These are phyloP conservation scores for Acyrthosiphon pisum DNA, from an alignment of 1,140 invertebrate species.

Conservation along the genomic window DNA sequence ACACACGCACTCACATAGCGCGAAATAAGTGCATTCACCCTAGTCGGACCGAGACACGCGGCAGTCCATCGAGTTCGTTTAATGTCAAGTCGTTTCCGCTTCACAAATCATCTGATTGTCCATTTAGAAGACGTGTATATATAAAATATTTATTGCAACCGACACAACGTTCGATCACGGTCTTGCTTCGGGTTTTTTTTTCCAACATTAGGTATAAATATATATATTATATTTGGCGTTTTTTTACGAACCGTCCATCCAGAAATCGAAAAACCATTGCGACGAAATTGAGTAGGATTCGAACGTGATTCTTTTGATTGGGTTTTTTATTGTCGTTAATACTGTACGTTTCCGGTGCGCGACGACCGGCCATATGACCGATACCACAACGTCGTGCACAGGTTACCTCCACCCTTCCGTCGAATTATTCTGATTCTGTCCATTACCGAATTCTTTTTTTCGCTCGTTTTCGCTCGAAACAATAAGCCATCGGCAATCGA, in stretches of 20 bases:
- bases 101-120: constrained; percentile 46
- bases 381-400: background rate
- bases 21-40: constrained; percentile 41
- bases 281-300: constrained; percentile 32
- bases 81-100: constrained; percentile 51
- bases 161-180: background rate
- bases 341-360: constrained; percentile 37
- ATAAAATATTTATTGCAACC: background rate
- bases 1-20: background rate
- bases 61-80: constrained; percentile 27
- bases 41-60: background rate
- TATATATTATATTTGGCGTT: background rate
- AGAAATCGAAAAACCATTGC: constrained; percentile 48
- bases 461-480: background rate
- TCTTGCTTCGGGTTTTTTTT: background rate
- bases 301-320: constrained; percentile 51
- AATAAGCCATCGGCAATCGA: constrained; percentile 17
- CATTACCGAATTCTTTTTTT: constrained; percentile 12
- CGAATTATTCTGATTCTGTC: background rate
- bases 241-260: constrained; percentile 22
- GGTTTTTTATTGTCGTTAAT: constrained; percentile 27
- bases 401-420: background rate
- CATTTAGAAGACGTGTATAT: constrained; percentile 33
- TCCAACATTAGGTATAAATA: background rate
- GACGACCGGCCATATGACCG: constrained; percentile 3